Conservation (phyloP, 2,888 invertebrate species). For the Lasioglossum oenotherae region DNA sequence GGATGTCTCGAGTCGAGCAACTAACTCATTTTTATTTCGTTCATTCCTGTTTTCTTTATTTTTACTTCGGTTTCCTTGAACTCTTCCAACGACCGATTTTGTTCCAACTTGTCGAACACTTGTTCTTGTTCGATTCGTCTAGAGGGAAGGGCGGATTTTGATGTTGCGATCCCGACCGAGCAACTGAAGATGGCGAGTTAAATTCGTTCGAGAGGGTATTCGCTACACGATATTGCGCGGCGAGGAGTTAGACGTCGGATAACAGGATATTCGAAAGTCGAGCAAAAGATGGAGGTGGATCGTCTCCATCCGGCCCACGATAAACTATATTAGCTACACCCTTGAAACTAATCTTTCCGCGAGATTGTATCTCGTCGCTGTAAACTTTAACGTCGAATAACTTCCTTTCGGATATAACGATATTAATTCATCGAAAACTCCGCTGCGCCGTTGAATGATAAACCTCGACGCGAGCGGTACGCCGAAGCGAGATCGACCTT, state of each 20-base stretch:
- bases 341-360: constrained; percentile 1
- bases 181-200: no score
- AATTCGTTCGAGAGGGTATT: neutral
- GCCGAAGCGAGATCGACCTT: neutral
- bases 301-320: neutral
- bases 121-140: no score
- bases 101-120: no score
- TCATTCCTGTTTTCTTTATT: no score
- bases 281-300: neutral
- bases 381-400: neutral
- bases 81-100: no score
- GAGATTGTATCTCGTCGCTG: neutral
- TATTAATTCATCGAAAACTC: constrained; percentile 1
- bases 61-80: no score
- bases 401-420: neutral
- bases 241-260: neutral
- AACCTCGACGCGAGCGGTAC: neutral
- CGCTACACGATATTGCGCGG: neutral
- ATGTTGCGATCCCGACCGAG: no score
- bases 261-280: neutral
- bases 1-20: no score
- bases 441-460: neutral
- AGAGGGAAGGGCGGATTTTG: no score
- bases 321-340: neutral
- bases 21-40: no score